phyloP scores from a whole-genome alignment of 2,797 vertebrate species.

The Urophycis tenuis region DNA sequence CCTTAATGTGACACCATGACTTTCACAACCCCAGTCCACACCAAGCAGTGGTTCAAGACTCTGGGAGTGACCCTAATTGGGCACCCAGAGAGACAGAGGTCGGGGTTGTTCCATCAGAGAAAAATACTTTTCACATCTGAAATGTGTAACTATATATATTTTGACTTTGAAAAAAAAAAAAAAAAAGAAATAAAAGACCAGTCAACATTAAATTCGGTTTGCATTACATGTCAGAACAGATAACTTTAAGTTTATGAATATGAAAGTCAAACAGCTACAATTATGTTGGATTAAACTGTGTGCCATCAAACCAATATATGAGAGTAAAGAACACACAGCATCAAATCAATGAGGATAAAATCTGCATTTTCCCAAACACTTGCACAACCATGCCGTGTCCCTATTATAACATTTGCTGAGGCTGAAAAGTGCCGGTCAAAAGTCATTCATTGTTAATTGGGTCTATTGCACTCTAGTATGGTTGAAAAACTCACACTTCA shows the following conservation, averaged over 20 bases:
- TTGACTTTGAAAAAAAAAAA: constrained; percentile 11
- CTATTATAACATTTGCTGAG: constrained; percentile 38
- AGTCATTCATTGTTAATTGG: constrained; percentile 50
- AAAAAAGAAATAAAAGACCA: constrained; percentile 7
- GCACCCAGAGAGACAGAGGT: background rate
- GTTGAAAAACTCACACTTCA: constrained; percentile 46
- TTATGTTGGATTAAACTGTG: constrained; percentile 36
- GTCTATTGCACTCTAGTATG: constrained; percentile 65
- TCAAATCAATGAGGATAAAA: background rate
- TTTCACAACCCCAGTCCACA: background rate
- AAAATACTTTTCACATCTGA: constrained; percentile 19
- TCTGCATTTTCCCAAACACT: background rate
- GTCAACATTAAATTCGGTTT: background rate
- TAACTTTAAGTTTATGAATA: constrained; percentile 7
- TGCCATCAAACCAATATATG: constrained; percentile 25
- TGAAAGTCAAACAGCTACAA: constrained; percentile 13
- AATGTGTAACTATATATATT: background rate
- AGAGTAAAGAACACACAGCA: background rate
- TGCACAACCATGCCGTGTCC: background rate
- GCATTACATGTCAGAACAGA: constrained; percentile 14
- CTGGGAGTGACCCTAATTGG: background rate
- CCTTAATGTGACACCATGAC: background rate
- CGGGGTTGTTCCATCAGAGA: background rate
- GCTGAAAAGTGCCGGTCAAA: constrained; percentile 50
- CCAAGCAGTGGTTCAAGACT: background rate